Evolutionary conservation across 2,888 invertebrate species (phyloP).

Genomic region (Drosophila hamatofila): DNA sequence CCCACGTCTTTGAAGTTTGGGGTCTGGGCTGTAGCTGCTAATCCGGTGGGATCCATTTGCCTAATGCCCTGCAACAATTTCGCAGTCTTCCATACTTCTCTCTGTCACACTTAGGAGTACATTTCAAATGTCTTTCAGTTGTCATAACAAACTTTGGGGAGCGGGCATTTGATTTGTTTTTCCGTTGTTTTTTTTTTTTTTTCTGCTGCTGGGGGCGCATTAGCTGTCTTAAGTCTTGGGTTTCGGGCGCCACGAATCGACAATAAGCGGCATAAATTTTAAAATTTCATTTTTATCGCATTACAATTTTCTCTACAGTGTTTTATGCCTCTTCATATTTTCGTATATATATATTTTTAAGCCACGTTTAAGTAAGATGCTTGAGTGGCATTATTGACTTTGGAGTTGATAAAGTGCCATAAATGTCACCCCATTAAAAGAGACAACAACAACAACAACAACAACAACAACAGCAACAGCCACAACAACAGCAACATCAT

Average conservation of each 20-base stretch:
- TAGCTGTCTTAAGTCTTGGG: slow-evolving; percentile 60
- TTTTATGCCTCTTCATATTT: slow-evolving; percentile 16
- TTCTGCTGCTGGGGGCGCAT: slow-evolving; percentile 38
- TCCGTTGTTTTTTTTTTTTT: neutral
- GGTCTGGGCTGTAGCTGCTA: slow-evolving; percentile 25
- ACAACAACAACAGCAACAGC: slow-evolving; percentile 14
- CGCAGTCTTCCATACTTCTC: slow-evolving; percentile 30
- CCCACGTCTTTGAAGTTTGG: slow-evolving; percentile 10
- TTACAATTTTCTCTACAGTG: slow-evolving; percentile 70
- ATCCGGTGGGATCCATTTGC: slow-evolving; percentile 78
- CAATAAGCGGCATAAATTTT: slow-evolving; percentile 79
- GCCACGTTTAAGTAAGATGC: slow-evolving; percentile 70
- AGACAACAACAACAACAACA: slow-evolving; percentile 26
- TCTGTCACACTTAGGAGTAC: slow-evolving; percentile 28
- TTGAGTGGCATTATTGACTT: slow-evolving; percentile 79
- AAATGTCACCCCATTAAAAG: slow-evolving; percentile 82
- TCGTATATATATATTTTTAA: slow-evolving; percentile 41
- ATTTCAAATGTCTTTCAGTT: slow-evolving; percentile 77
- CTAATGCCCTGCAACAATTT: slow-evolving; percentile 72
- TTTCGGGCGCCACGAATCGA: slow-evolving; percentile 62
- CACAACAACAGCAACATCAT: neutral
- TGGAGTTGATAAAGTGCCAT: slow-evolving; percentile 82
- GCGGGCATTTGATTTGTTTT: neutral
- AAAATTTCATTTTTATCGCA: slow-evolving; percentile 80
- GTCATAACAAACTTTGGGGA: slow-evolving; percentile 71